Evolutionary conservation across 2,888 invertebrate genomes (phyloP).

Genomic region (Drosophila borborema): DNA sequence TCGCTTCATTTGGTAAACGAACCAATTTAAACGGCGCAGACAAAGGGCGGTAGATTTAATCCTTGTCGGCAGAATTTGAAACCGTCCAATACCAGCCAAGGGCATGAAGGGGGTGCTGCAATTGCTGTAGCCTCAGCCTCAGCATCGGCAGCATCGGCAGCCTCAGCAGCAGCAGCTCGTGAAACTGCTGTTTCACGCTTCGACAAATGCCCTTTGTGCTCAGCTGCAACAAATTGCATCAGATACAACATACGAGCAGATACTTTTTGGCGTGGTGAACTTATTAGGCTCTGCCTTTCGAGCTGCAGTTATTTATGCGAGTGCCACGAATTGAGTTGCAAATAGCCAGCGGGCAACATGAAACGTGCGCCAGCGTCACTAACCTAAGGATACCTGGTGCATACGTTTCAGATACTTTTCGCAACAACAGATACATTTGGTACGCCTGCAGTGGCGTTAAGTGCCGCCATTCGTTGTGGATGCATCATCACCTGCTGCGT

Average conservation of each 20-base stretch:
- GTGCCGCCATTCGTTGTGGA: constrained; percentile 65
- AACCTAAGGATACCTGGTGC: constrained; percentile 16
- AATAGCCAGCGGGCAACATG: constrained; percentile 71
- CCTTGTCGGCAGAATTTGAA: constrained; percentile 47
- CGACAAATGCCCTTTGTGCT: constrained; percentile 71
- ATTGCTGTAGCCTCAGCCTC: constrained; percentile 54
- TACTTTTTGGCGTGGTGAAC: constrained; percentile 50
- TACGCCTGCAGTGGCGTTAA: constrained; percentile 63
- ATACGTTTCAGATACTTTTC: constrained; percentile 50
- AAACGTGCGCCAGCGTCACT: constrained; percentile 74
- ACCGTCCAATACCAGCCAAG: background rate
- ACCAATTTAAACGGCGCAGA: constrained; percentile 73
- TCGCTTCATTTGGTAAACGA: constrained; percentile 72
- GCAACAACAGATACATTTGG: constrained; percentile 18
- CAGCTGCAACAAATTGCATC: constrained; percentile 70
- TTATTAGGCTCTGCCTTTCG: constrained; percentile 63
- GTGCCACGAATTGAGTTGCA: constrained; percentile 79
- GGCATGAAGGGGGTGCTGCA: constrained; percentile 27
- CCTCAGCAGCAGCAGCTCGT: constrained; percentile 52
- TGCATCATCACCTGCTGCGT: constrained; percentile 56
- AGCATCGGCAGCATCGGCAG: constrained; percentile 17
- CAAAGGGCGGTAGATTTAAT: constrained; percentile 64
- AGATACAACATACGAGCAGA: constrained; percentile 49
- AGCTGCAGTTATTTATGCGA: constrained; percentile 70
- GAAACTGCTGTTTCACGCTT: constrained; percentile 80